These are phyloP conservation scores for Amphimedon queenslandica DNA, from an alignment of 37 sponge, comb jelly and placozoan genomes.

Conservation along the genomic window DNA sequence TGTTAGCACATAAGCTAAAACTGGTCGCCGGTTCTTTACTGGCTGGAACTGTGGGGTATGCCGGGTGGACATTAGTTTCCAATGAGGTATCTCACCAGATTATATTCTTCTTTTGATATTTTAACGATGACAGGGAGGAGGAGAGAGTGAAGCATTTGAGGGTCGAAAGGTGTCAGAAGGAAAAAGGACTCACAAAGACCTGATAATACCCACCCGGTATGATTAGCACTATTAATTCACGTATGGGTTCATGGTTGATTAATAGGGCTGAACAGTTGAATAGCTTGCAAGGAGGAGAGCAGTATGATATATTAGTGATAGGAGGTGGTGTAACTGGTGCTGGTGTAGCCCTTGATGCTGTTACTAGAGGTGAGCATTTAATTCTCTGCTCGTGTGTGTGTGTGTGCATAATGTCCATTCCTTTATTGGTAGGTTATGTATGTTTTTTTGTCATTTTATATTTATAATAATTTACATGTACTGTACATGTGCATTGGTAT, in stretches of 20 bases:
- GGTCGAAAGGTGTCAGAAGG: neutral
- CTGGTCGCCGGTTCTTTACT: constrained; percentile 25
- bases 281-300: constrained; percentile 48
- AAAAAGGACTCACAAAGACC: neutral
- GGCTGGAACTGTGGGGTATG: constrained; percentile 21
- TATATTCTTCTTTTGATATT: too few relatives aligned
- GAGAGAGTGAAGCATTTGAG: neutral
- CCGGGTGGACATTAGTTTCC: constrained; percentile 30
- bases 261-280: constrained; percentile 65
- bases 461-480: too few relatives aligned
- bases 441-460: too few relatives aligned
- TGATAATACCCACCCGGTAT: neutral
- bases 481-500: too few relatives aligned
- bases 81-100: too few relatives aligned
- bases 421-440: too few relatives aligned
- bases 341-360: constrained; percentile 94
- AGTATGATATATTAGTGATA: constrained; percentile 94
- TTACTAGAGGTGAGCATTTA: constrained; percentile 75
- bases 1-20: constrained; percentile 22
- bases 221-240: too few relatives aligned
- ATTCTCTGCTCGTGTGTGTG: neutral
- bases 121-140: too few relatives aligned
- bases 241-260: too few relatives aligned
- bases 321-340: constrained; percentile 97
- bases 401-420: too few relatives aligned